Evolutionary conservation across 2,888 invertebrate genomes (phyloP).

Genomic region (Volucella inanis): DNA sequence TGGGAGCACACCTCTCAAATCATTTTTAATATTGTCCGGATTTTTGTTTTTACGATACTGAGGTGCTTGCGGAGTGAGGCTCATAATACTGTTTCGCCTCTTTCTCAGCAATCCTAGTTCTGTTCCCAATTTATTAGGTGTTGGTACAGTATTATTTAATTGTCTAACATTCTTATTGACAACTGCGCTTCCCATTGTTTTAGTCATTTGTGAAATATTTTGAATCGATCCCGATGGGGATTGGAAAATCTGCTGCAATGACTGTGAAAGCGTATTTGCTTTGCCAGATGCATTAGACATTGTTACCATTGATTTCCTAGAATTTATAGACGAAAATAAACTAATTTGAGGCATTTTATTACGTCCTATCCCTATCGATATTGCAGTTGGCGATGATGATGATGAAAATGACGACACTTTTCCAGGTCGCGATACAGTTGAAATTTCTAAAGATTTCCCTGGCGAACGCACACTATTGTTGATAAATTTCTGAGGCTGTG

Average conservation of each 20-base stretch:
- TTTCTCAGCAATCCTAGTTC: conserved; percentile 27
- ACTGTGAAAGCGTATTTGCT: conserved; percentile 75
- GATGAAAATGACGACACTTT: conserved; percentile 16
- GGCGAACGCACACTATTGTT: conserved; percentile 18
- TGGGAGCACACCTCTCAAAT: not conserved
- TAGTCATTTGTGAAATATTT: conserved; percentile 48
- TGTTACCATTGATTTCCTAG: conserved; percentile 23
- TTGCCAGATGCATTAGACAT: conserved; percentile 38
- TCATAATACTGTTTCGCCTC: conserved; percentile 62
- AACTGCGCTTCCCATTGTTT: conserved; percentile 2
- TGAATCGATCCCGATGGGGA: conserved; percentile 61
- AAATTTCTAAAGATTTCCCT: not conserved
- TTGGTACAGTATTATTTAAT: conserved; percentile 33
- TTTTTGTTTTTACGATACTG: conserved; percentile 32
- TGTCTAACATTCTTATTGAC: conserved; percentile 24
- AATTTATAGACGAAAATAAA: not conserved
- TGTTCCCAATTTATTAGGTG: conserved; percentile 11
- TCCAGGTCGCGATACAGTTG: not conserved
- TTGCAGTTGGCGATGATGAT: conserved; percentile 21
- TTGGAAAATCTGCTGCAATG: conserved; percentile 76
- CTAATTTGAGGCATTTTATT: not conserved
- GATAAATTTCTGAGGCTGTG: conserved; percentile 36
- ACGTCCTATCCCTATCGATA: not conserved
- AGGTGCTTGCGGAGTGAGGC: conserved; percentile 26
- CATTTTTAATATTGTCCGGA: conserved; percentile 3